Base-by-base conservation (phyloP, 2,797 vertebrate species). In the Cottoperca gobio region DNA sequence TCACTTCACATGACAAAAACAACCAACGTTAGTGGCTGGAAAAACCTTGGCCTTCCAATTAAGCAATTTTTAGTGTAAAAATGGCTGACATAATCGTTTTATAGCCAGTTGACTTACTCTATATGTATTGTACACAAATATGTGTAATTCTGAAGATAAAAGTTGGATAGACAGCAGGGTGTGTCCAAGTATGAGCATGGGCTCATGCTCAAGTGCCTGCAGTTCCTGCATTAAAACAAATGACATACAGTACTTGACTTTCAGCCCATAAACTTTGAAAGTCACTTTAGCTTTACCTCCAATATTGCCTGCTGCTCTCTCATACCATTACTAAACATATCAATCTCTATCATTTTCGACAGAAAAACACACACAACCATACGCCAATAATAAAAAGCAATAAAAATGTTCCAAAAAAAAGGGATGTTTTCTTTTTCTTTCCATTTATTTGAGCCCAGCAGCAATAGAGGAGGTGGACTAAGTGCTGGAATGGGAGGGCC, bases 381-480 rank as follows among this genome's bases (percentile, higher is more conserved):
- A 84, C 67, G 28, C 53, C 82, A 88, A 91, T 89, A 92, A 92
- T 89, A 91, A 90, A 92, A 93, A 86, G 87, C 82, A 92, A 92
- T 91, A 90, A 84, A 89, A 86, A 73, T 64, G 55, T 83, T 78
- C 28, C 7, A 8, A 61, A 26, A 71, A 84, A 72, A 83, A 73
- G 10, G 4, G 45, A 73, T 87, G 75, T 84, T 90, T 90, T 86
- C 69, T 77, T 86, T 89, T 83, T 79, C 86, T 86, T 84, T 82
- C 79, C 80, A 84, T 91, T 88, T 90, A 86, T 89, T 90, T 79
- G 79, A 75, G 82, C 89, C 91, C 85, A 82, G 90, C 73, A 93
- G 92, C 90, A 63, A 83, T n/a, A 60, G 71, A 67, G 61, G 70
- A 70, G 70, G 42, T 78, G 80, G 79, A 71, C 81, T 77, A 79